A percentile compares a stretch with the other conserved stretches of the same genome.
These are phyloP conservation scores for Microtus pennsylvanicus DNA, from an alignment of 2,113 vertebrate species.

Conservation along the genomic window DNA sequence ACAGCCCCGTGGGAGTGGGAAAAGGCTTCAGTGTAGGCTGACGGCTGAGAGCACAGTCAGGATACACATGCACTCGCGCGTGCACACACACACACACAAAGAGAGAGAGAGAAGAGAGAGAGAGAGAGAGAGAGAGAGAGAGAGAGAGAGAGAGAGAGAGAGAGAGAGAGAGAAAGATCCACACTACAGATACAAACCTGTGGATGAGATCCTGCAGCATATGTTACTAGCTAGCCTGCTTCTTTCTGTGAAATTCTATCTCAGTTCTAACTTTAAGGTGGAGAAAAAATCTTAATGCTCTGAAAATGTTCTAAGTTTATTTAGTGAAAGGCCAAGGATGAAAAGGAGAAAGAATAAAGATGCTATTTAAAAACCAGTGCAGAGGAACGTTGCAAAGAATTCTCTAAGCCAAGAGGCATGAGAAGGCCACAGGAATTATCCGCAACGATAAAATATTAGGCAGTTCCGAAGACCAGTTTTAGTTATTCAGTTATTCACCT, in stretches of 20 bases:
- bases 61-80: accelerated
- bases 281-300: slow-evolving; percentile 57
- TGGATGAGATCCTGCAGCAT: slow-evolving; percentile 55
- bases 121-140: no score
- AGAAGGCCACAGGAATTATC: neutral
- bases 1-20: neutral
- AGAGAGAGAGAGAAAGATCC: no score
- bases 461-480: neutral
- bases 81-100: neutral
- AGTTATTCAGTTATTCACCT: neutral
- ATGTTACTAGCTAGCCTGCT: slow-evolving; percentile 37
- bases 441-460: slow-evolving; percentile 14
- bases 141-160: no score
- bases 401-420: slow-evolving; percentile 18
- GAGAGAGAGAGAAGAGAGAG: no score
- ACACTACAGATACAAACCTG: neutral
- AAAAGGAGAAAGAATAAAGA: slow-evolving; percentile 67
- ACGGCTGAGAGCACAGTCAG: neutral
- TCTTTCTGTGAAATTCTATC: slow-evolving; percentile 30
- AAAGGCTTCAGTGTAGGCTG: neutral
- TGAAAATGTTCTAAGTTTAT: slow-evolving; percentile 69
- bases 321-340: slow-evolving; percentile 71
- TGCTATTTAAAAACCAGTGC: slow-evolving; percentile 59
- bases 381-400: slow-evolving; percentile 49
- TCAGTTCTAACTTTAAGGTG: slow-evolving; percentile 55